Conservation (phyloP, 2,797 vertebrate genomes). For the Enteromius afrohamiltoni region DNA sequence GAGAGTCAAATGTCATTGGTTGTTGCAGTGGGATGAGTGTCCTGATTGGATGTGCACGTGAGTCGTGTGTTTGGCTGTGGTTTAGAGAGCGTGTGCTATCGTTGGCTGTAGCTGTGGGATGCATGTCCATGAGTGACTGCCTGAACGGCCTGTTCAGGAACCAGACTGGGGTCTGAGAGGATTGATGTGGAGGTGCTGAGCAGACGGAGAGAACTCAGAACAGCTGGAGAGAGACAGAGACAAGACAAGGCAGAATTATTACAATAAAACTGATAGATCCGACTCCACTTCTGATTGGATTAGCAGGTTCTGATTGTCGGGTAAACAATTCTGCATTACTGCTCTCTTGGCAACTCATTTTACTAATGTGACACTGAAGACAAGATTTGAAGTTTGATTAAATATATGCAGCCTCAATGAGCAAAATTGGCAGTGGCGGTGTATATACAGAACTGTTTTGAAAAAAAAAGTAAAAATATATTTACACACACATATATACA, state of each 20-base stretch:
- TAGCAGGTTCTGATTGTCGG: not conserved
- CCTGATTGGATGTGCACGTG: not conserved
- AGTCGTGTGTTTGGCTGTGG: conserved; percentile 51
- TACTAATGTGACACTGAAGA: no score
- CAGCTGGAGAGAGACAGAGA: conserved; percentile 73
- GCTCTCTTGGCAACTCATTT: not conserved
- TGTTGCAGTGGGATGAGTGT: not conserved
- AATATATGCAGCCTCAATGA: no score
- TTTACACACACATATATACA: no score
- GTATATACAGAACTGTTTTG: no score
- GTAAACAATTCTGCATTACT: not conserved
- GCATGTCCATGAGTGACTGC: conserved; percentile 78
- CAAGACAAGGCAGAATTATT: not conserved
- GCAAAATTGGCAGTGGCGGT: no score
- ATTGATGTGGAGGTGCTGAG: conserved; percentile 93
- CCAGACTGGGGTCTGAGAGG: conserved; percentile 84
- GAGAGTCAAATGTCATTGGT: not conserved
- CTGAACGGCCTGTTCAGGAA: conserved; percentile 89
- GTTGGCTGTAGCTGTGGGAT: conserved; percentile 55
- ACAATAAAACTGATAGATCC: not conserved
- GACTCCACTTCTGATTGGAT: not conserved
- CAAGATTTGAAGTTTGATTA: no score
- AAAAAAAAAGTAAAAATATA: no score
- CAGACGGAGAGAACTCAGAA: conserved; percentile 91
- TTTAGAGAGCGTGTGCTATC: conserved; percentile 62